Percentiles rank a stretch among this genome's conserved stretches.
phyloP scores from a whole-genome alignment of 2,113 vertebrate species.

The Fregetta grallaria region DNA sequence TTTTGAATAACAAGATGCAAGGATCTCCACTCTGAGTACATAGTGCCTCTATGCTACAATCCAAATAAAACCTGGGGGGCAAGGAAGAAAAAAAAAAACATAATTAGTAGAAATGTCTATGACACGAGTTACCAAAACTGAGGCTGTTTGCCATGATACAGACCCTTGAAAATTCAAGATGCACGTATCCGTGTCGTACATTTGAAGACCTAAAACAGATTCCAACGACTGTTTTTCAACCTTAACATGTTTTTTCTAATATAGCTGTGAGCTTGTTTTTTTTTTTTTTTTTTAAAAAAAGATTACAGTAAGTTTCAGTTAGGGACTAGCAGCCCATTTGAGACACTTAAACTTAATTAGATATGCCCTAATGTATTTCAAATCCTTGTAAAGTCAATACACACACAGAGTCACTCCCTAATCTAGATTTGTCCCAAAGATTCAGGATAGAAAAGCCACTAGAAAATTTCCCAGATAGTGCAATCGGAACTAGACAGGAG shows the following conservation, averaged over 20 bases:
- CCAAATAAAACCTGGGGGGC: conserved; percentile 67
- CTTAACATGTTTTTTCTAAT: background rate
- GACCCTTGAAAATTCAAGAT: background rate
- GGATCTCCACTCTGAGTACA: conserved; percentile 98
- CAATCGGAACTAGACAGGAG: background rate
- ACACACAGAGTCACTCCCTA: background rate
- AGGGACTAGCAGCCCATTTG: background rate
- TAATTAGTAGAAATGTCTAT: background rate
- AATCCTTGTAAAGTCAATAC: background rate
- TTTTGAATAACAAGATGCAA: conserved; percentile 94
- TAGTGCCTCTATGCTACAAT: conserved; percentile 77
- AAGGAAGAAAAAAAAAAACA: background rate
- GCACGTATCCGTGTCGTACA: background rate
- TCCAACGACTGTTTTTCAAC: background rate
- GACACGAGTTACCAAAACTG: background rate
- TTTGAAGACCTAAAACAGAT: background rate
- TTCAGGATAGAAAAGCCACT: background rate
- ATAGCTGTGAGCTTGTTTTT: background rate
- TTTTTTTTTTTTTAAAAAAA: background rate
- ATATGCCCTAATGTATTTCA: background rate
- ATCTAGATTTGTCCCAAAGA: background rate
- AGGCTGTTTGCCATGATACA: background rate
- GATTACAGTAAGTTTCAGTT: background rate
- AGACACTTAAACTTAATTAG: background rate
- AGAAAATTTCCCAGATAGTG: background rate